These are phyloP conservation scores for Neoniphon sammara DNA, from an alignment of 2,797 vertebrate genomes.

Conservation along the genomic window DNA sequence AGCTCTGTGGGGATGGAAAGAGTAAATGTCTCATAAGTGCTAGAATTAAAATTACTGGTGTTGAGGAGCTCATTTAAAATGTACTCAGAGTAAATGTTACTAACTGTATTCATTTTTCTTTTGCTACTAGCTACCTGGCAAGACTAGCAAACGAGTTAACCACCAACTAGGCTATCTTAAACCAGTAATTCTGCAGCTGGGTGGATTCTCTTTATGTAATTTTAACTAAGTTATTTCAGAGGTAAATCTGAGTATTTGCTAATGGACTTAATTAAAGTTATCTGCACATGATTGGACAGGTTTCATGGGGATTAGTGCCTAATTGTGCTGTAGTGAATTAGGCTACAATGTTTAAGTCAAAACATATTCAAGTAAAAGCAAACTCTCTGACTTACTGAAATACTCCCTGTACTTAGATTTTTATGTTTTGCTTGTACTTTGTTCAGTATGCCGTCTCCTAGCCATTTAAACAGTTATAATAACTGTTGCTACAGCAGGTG, in stretches of 20 bases:
- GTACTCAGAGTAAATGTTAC: background rate
- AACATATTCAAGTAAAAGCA: too few species aligned
- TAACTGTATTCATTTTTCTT: too few species aligned
- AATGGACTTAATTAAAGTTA: too few species aligned
- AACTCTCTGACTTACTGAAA: too few species aligned
- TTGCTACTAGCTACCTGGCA: too few species aligned
- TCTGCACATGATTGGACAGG: background rate
- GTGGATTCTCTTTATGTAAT: too few species aligned
- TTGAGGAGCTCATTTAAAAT: background rate
- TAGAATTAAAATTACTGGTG: background rate
- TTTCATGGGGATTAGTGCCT: background rate
- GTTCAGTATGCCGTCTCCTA: background rate
- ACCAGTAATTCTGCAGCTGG: too few species aligned
- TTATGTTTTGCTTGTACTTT: slow-evolving; percentile 27
- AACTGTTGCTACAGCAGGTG: slow-evolving; percentile 57
- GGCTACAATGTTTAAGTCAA: too few species aligned
- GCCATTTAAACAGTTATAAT: slow-evolving; percentile 43
- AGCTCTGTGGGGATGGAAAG: background rate
- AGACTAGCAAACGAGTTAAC: too few species aligned
- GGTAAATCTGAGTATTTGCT: background rate
- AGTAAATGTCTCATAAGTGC: too few species aligned
- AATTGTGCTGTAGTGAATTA: too few species aligned
- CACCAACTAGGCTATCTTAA: too few species aligned
- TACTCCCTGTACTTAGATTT: background rate
- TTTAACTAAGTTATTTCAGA: background rate